phyloP scores from a whole-genome alignment of 2,888 invertebrate species.

The Epinotia ramella region DNA sequence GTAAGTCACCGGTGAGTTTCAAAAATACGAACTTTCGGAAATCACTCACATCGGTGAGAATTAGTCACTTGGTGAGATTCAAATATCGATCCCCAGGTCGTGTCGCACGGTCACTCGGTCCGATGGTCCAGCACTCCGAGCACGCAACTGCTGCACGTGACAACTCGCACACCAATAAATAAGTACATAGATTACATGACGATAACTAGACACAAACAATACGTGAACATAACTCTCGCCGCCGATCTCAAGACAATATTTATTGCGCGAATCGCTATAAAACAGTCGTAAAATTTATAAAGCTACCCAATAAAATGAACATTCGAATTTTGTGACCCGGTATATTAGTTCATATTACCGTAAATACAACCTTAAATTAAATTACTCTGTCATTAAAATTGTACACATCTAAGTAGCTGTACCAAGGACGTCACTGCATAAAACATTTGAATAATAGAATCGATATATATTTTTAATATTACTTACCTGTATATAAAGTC shows the following conservation, averaged over 20 bases:
- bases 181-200: conserved; percentile 49
- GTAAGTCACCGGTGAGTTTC: too few species aligned
- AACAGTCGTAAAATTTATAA: conserved; percentile 78
- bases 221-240: conserved; percentile 61
- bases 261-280: conserved; percentile 77
- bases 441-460: too few species aligned
- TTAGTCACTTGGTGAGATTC: too few species aligned
- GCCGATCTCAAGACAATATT: conserved; percentile 66
- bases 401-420: neutral
- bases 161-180: conserved; percentile 47
- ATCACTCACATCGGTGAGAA: too few species aligned
- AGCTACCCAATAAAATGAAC: conserved; percentile 77
- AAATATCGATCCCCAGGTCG: too few species aligned
- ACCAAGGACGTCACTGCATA: too few species aligned
- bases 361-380: conserved; percentile 56
- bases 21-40: too few species aligned
- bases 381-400: neutral
- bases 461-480: too few species aligned
- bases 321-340: conserved; percentile 72
- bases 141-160: neutral
- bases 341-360: conserved; percentile 69
- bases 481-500: too few species aligned
- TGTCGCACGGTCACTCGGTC: too few species aligned
- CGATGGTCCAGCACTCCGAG: too few species aligned
- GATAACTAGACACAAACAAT: conserved; percentile 62